Evolutionary conservation across 1,140 invertebrate species (phyloP), one percentile per base, ranked within the genome.

Genomic region (Saccostrea glomerata): DNA sequence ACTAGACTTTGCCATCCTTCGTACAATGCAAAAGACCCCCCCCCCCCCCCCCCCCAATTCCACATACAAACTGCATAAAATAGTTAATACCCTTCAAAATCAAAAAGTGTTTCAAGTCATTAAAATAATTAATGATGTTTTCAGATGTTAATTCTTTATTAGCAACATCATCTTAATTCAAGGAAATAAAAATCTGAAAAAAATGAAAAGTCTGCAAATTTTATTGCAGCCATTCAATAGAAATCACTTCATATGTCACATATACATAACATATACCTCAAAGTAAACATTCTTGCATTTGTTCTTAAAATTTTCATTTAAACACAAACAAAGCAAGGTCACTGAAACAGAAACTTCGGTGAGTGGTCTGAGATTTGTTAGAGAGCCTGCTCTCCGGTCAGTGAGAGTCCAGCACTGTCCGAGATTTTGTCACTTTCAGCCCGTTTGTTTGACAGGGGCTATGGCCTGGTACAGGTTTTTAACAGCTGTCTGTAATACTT

Each of bases 401-500:
- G 25, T 77, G 36, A 3, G 70, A 63, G 70, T 77, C 70, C 30
- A 77, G 2, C 23, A 30, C 70, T 36, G 25, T 63, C 4, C 1
- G 17, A 36, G 70, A 25, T 23, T 15, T 63, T 17, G 70, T 77
- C 70, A 25, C 70, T 73, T 9, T 86, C 85, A 86, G 20, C 66
- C 47, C 17, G 87, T 30, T 63, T 88, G 87, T 88, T 92, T 93
- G 12, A 94, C 82, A 12, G 98, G 98, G 56, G 97, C 97, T 20
- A 99, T 96, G 66, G 98, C 97, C 86, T 98, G 97, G 95, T 98
- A 97, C 58, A 99, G 95, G 94, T 98, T 98, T 1, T 96, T 96
- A 0, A 99, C 97, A 0, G 98, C 98, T 0, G 97, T 98, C 90
- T 97, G 97, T 0, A 99, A 97, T 90, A 97, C 97, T 93, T 98